Evolutionary conservation across 1,140 invertebrate genomes (phyloP), one percentile per base, ranked within the genome.

Genomic region (Lordiphosa clarofinis): DNA sequence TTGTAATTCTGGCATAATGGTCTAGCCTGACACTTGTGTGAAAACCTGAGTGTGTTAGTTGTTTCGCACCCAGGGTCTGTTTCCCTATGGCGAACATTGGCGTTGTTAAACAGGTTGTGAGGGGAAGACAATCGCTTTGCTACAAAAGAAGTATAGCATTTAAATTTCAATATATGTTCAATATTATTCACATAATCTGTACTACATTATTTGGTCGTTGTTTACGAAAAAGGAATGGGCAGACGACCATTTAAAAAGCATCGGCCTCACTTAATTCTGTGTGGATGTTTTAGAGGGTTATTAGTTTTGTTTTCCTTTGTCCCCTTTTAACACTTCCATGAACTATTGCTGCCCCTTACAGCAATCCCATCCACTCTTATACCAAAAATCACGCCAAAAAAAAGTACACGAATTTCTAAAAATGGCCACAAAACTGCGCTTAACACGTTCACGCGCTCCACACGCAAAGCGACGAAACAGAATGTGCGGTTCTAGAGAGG

Each of bases 351-450:
- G 24, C n/a, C n/a, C n/a, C n/a, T n/a, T n/a, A n/a, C n/a, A n/a
- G n/a, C n/a, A n/a, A n/a, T n/a, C n/a, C n/a, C n/a, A n/a, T n/a
- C 7, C 4, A 0, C 2, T 0, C 21, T 4, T 4, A 7, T 6
- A 28, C 56, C 43, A 62, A 53, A 24, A 40, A 60, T 61, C 62
- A 65, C 62, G 55, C 19, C 21, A n/a, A 37, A 48, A 47, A 65
- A 73, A 61, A 69, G 69, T 57, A 79, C 74, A 78, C 74, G 74
- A 59, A 73, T 69, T 73, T 78, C 58, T 73, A 52, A 69, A 66
- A 78, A 73, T 54, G 69, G 64, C 56, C 74, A 78, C 74, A 78
- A 78, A 78, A 78, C 64, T 66, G 64, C 47, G 74, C 59, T 79
- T 61, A 78, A 78, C 74, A 78, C 56, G 74, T 69, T 79, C 74